Evolutionary conservation across 2,888 invertebrate species (phyloP), one percentile per base, ranked within the genome.

Genomic region (Hypena proboscidalis): DNA sequence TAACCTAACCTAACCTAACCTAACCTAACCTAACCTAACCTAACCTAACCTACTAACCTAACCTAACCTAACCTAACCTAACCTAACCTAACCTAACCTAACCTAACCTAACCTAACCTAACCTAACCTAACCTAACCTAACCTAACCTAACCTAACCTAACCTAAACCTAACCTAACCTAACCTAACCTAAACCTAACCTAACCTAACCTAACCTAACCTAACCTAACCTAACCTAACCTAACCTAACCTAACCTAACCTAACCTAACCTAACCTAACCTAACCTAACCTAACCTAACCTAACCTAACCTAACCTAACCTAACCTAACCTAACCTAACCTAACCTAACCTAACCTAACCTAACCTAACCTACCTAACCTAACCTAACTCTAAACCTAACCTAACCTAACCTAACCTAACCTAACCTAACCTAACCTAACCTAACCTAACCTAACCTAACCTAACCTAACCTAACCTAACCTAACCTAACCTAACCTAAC

Each of bases 221-320:
- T 49, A 49, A 49, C 48, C 48, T 43, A 49, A 49, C 48, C 48
- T 39, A 43, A 49, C 48, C 48, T 46, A 43, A 49, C 43, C 48
- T 43, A 49, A 49, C 51, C 51, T 51, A 46, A 51, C 46, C 47
- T 47, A 43, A 52, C 46, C 52, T 52, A 52, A 46, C 51, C 46
- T 51, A 51, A 51, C 51, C 51, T 46, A 51, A 51, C 51, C 49
- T 51, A 51, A 51, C 51, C 50, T 50, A 50, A 50, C 50, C 50
- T 50, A 50, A 50, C 50, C 50, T 50, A 50, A 50, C 50, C 51
- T 46, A 51, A 51, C 51, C 51, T 51, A 51, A 51, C 51, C 51
- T 51, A 51, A 51, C 51, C 51, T 51, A 51, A 46, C 51, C 51
- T 51, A 51, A 51, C 50, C 51, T 51, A 51, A 51, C 51, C 51